phyloP scores from a whole-genome alignment of 2,113 vertebrate species.

The Nettapus auritus region DNA sequence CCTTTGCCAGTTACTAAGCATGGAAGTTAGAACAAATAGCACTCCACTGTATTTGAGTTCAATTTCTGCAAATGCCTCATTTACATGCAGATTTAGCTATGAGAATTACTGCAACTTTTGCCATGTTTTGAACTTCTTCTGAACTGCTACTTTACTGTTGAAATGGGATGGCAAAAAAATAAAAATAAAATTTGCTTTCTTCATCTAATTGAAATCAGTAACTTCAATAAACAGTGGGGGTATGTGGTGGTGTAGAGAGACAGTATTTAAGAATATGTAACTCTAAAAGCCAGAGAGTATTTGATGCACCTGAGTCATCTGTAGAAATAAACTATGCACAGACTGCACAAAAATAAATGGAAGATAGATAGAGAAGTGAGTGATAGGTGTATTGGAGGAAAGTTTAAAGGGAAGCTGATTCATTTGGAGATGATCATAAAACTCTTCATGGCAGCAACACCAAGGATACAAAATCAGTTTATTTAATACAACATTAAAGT shows the following conservation, averaged over 20 bases:
- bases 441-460: neutral
- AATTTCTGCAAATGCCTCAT: constrained; percentile 31
- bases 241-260: neutral
- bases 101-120: constrained; percentile 11
- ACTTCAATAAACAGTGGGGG: neutral
- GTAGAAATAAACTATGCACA: neutral
- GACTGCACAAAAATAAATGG: neutral
- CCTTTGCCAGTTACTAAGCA: neutral
- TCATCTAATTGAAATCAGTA: neutral
- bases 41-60: neutral
- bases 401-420: neutral
- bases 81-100: constrained; percentile 10
- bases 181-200: neutral
- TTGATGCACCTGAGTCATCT: neutral
- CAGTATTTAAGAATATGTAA: neutral
- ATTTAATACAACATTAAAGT: neutral
- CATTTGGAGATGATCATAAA: neutral
- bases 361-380: neutral
- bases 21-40: neutral
- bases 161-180: neutral
- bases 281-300: neutral
- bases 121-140: neutral
- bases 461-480: neutral
- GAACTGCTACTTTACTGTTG: constrained; percentile 3
- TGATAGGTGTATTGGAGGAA: neutral